Evolutionary conservation across 2,797 vertebrate species (phyloP).

Genomic region (Mormyrus hasselquistii): DNA sequence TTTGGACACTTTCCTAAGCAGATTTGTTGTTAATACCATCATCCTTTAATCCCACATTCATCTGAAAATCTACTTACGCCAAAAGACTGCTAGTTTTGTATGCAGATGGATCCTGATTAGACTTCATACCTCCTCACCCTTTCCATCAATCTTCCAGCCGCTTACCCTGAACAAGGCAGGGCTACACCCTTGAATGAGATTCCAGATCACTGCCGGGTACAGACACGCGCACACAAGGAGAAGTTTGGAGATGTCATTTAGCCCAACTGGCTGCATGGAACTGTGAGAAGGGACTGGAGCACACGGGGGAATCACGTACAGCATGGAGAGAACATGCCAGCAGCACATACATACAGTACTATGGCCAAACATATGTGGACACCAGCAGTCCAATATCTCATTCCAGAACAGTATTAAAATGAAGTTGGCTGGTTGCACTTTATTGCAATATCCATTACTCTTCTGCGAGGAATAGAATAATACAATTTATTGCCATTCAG

Average conservation of each 20-base stretch:
- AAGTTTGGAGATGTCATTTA: neutral
- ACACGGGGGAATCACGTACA: neutral
- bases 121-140: slow-evolving; percentile 28
- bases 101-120: slow-evolving; percentile 5
- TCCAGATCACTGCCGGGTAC: neutral
- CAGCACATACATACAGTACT: neutral
- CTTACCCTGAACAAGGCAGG: neutral
- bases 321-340: neutral
- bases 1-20: neutral
- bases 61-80: neutral
- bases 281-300: neutral
- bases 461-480: neutral
- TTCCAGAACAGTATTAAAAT: neutral
- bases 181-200: neutral
- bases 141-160: neutral
- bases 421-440: neutral
- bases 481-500: neutral
- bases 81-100: neutral
- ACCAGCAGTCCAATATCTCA: neutral
- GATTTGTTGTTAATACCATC: neutral
- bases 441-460: neutral
- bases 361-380: neutral
- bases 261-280: neutral
- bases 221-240: neutral
- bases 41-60: neutral